A percentile compares a stretch with the other conserved stretches of the same genome.
Evolutionary conservation across 1,140 invertebrate species (phyloP).

Genomic region (Leptoteleia sp.): DNA sequence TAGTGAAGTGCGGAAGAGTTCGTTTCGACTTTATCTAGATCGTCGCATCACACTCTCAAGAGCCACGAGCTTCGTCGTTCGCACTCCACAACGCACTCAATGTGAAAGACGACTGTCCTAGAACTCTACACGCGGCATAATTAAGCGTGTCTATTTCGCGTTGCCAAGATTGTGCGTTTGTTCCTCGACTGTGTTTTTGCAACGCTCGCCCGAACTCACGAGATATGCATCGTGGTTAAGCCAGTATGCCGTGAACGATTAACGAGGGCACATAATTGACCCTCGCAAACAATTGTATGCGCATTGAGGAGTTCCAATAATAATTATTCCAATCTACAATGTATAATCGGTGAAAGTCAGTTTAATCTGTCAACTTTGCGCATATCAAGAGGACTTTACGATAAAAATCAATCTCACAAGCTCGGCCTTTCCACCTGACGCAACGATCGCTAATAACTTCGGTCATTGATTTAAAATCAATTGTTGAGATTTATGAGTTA

Average conservation of each 20-base stretch:
- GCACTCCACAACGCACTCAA: slow-evolving; percentile 50
- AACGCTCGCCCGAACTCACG: slow-evolving; percentile 65
- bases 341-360: slow-evolving; percentile 16
- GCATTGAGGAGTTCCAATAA: slow-evolving; percentile 31
- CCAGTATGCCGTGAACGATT: slow-evolving; percentile 72
- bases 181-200: slow-evolving; percentile 47
- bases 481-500: slow-evolving; percentile 38
- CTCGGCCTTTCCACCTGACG: no score
- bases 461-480: slow-evolving; percentile 43
- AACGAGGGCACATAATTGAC: slow-evolving; percentile 70
- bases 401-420: no score
- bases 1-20: slow-evolving; percentile 60
- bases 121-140: slow-evolving; percentile 68
- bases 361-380: slow-evolving; percentile 1
- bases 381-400: neutral
- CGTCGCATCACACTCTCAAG: slow-evolving; percentile 59
- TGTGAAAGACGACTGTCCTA: slow-evolving; percentile 62
- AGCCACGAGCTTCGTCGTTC: slow-evolving; percentile 20
- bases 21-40: slow-evolving; percentile 56
- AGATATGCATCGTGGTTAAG: slow-evolving; percentile 72
- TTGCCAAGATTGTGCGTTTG: slow-evolving; percentile 67
- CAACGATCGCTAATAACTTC: slow-evolving; percentile 8
- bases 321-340: slow-evolving; percentile 15
- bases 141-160: slow-evolving; percentile 70
- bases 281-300: slow-evolving; percentile 46